phyloP scores from a whole-genome alignment of 2,113 vertebrate species.

The Athene noctua region DNA sequence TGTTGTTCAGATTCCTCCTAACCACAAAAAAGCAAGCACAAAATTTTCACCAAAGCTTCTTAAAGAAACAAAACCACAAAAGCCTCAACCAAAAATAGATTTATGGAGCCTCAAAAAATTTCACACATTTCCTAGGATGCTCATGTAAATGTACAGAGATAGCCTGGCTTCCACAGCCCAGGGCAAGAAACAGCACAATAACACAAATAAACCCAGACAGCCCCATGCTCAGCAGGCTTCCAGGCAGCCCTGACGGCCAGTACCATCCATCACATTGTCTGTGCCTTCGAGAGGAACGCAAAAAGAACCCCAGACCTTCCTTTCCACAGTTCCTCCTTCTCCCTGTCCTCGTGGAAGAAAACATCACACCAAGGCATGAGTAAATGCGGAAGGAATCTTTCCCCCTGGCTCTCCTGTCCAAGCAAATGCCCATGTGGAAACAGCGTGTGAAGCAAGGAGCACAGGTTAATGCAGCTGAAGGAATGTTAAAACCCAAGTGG shows the following conservation, averaged over 20 bases:
- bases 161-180: not conserved
- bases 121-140: not conserved
- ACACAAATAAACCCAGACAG: not conserved
- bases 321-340: not conserved
- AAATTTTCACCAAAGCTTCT: not conserved
- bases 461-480: not conserved
- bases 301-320: not conserved
- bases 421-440: not conserved
- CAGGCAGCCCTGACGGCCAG: not conserved
- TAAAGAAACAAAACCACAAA: not conserved
- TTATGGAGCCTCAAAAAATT: not conserved
- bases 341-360: not conserved
- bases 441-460: accelerated
- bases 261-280: not conserved
- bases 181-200: not conserved
- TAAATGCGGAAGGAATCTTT: accelerated
- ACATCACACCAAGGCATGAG: not conserved
- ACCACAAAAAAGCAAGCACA: not conserved
- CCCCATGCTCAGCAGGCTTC: not conserved
- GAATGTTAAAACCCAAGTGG: not conserved
- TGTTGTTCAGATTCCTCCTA: not conserved
- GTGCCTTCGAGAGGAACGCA: not conserved
- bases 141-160: not conserved
- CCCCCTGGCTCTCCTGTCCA: not conserved
- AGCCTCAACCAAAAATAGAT: not conserved